Conservation (phyloP, 1,140 invertebrate genomes). For the Drosophila murphyi region DNA sequence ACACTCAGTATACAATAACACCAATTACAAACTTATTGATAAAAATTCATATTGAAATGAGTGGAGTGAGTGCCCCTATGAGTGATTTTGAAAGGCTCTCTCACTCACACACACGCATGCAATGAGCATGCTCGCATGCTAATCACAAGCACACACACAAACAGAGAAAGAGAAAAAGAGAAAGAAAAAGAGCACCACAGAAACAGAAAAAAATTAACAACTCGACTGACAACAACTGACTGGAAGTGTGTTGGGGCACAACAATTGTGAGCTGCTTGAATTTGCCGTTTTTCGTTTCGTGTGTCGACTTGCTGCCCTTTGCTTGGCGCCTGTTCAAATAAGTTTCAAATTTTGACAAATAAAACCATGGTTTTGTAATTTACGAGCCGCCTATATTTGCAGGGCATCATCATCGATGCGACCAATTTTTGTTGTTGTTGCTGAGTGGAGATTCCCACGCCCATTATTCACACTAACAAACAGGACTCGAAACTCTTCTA, state of each 20-base stretch:
- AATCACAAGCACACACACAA: slow-evolving; percentile 60
- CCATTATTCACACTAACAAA: slow-evolving; percentile 47
- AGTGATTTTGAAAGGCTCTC: slow-evolving; percentile 32
- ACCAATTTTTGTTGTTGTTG: too few species aligned
- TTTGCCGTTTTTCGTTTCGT: slow-evolving; percentile 1
- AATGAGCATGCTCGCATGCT: slow-evolving; percentile 51
- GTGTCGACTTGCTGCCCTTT: slow-evolving; percentile 49
- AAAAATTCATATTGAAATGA: slow-evolving; percentile 36
- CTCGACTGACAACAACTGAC: slow-evolving; percentile 41
- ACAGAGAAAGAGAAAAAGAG: slow-evolving; percentile 12
- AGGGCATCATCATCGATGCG: too few species aligned
- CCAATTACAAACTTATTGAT: slow-evolving; percentile 72
- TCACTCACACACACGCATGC: slow-evolving; percentile 11
- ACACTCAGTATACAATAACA: slow-evolving; percentile 14
- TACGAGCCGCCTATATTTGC: slow-evolving; percentile 51
- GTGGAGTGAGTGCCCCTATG: slow-evolving; percentile 10
- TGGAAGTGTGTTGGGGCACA: slow-evolving; percentile 18
- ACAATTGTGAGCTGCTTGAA: too few species aligned
- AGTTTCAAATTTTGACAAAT: slow-evolving; percentile 85
- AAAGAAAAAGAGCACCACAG: slow-evolving; percentile 33
- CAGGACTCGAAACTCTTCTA: slow-evolving; percentile 24
- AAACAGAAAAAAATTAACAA: slow-evolving; percentile 38
- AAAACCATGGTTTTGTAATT: slow-evolving; percentile 84
- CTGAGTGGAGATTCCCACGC: slow-evolving; percentile 39
- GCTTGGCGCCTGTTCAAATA: slow-evolving; percentile 83